phyloP scores from a whole-genome alignment of 2,888 invertebrate species.

The Tetramorium bicarinatum region DNA sequence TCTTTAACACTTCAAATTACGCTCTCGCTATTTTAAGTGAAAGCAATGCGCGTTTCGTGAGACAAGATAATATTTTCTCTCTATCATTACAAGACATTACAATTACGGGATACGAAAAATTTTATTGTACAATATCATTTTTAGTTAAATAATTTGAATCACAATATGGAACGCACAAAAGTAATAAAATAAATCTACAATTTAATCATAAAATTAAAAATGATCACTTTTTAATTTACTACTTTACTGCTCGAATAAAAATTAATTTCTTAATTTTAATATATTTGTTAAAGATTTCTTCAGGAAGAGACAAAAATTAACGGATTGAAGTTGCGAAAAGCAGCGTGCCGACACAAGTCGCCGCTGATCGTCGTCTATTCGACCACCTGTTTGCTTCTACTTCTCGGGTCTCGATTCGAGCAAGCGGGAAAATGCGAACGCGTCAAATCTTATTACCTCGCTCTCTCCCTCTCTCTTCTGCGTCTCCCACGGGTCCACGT shows the following conservation, averaged over 20 bases:
- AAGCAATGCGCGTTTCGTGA: slow-evolving; percentile 15
- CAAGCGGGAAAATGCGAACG: slow-evolving; percentile 22
- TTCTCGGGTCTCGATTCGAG: slow-evolving; percentile 13
- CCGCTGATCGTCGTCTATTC: slow-evolving; percentile 24
- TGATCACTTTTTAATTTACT: not conserved
- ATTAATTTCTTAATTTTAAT: slow-evolving; percentile 1
- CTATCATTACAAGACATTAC: no score
- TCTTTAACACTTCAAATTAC: slow-evolving; percentile 44
- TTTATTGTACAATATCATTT: not conserved
- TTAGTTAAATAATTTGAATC: not conserved
- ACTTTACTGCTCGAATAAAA: not conserved
- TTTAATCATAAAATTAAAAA: not conserved
- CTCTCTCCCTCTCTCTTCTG: not conserved
- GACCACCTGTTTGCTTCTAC: slow-evolving; percentile 56
- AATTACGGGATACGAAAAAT: not conserved
- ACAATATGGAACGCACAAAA: not conserved
- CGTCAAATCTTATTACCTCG: not conserved
- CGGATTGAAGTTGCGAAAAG: not conserved
- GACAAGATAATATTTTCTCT: not conserved
- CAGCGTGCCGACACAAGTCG: not conserved
- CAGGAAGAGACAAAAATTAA: not conserved
- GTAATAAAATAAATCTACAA: not conserved
- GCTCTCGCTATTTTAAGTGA: slow-evolving; percentile 34
- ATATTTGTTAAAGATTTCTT: not conserved
- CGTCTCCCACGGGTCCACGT: not conserved